Evolutionary conservation across 2,888 invertebrate species (phyloP).

Genomic region (Acrocyrtus sp.): DNA sequence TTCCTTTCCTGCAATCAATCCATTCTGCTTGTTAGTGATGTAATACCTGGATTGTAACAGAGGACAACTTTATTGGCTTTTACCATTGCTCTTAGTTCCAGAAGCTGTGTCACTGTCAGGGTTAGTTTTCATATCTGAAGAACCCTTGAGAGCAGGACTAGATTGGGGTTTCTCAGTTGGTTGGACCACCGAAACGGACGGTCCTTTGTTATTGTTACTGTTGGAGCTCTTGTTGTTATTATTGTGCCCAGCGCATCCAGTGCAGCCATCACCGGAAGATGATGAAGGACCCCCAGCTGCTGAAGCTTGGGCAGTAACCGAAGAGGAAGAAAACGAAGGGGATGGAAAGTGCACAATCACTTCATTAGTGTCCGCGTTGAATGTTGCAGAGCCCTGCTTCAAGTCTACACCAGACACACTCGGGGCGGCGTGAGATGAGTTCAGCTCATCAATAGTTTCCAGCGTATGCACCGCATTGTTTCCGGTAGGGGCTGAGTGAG

Average conservation of each 20-base stretch:
- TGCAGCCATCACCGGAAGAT: too few species aligned
- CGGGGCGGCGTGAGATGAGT: conserved; percentile 54
- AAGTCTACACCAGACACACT: conserved; percentile 33
- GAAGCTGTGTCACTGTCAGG: too few species aligned
- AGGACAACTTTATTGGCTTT: too few species aligned
- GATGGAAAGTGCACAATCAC: conserved; percentile 60
- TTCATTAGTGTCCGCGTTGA: conserved; percentile 53
- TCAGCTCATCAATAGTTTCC: conserved; percentile 61
- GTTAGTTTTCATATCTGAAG: neutral
- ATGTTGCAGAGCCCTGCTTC: conserved; percentile 51
- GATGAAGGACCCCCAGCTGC: neutral
- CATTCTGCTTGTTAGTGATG: too few species aligned
- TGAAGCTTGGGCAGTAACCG: neutral
- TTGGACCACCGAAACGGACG: too few species aligned
- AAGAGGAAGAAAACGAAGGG: conserved; percentile 1
- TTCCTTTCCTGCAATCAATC: neutral
- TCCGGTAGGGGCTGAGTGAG: conserved; percentile 9
- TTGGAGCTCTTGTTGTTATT: conserved; percentile 15
- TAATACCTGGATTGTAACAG: too few species aligned
- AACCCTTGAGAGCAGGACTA: neutral
- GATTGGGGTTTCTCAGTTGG: neutral
- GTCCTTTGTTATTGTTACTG: conserved; percentile 1
- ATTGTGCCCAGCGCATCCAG: neutral
- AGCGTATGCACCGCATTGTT: conserved; percentile 62
- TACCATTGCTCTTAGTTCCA: too few species aligned